A percentile compares a stretch with the other conserved stretches of the same genome.
These are phyloP conservation scores for Meghimatium bilineatum DNA, from an alignment of 2,888 invertebrate species.

Conservation along the genomic window DNA sequence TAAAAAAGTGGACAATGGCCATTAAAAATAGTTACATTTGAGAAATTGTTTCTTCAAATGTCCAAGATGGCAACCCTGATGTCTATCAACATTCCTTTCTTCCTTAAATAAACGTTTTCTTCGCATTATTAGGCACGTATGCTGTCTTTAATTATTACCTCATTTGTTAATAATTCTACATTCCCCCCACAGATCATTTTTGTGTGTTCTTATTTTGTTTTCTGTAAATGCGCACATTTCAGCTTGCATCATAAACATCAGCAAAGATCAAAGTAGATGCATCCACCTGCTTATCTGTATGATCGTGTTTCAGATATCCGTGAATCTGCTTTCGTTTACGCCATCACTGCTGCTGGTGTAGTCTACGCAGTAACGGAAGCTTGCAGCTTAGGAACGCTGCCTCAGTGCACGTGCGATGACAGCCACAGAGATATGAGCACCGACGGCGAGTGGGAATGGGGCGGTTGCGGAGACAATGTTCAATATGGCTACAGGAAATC, in stretches of 20 bases:
- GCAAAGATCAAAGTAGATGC: neutral
- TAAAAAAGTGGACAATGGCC: no score
- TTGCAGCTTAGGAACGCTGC: conserved; percentile 83
- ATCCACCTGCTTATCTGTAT: neutral
- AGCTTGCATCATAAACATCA: neutral
- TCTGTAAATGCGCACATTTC: neutral
- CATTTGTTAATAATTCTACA: neutral
- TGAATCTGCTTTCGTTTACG: conserved; percentile 93
- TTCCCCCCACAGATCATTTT: neutral
- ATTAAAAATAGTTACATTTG: no score
- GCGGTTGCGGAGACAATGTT: conserved; percentile 93
- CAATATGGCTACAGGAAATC: conserved; percentile 91
- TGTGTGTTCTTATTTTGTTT: neutral
- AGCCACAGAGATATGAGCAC: conserved; percentile 68
- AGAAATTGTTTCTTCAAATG: no score
- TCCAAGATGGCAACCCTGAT: no score
- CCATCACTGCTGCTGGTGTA: conserved; percentile 92
- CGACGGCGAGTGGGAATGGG: conserved; percentile 93
- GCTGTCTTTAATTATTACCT: neutral
- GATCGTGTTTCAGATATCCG: conserved; percentile 84
- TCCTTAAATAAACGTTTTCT: no score
- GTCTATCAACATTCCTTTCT: neutral
- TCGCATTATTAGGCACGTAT: no score
- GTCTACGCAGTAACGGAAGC: conserved; percentile 92
- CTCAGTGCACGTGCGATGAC: conserved; percentile 91